Evolutionary conservation across 2,888 invertebrate genomes (phyloP).

Genomic region (Tetropium fuscum): DNA sequence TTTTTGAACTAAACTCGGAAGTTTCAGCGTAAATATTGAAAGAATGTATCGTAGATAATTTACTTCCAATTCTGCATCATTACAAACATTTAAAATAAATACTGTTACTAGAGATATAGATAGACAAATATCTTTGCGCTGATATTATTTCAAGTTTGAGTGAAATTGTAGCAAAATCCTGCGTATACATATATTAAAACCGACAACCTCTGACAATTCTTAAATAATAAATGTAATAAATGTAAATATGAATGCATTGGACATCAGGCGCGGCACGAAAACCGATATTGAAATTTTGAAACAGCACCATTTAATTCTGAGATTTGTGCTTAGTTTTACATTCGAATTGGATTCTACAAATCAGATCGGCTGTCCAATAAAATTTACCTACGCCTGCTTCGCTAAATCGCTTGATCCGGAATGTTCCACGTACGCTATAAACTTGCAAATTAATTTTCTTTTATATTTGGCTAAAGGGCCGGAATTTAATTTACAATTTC

Average conservation of each 20-base stretch:
- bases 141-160: too few species aligned
- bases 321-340: constrained; percentile 49
- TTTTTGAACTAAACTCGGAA: too few species aligned
- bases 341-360: constrained; percentile 46
- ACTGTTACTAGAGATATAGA: too few species aligned
- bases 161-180: too few species aligned
- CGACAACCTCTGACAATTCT: too few species aligned
- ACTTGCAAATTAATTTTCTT: constrained; percentile 2
- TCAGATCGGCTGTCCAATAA: constrained; percentile 52
- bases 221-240: too few species aligned
- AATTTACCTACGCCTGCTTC: constrained; percentile 51
- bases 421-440: constrained; percentile 26
- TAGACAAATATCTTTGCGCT: too few species aligned
- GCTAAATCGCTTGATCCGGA: constrained; percentile 45
- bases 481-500: not conserved
- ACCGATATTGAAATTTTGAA: constrained; percentile 41
- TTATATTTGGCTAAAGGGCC: not conserved
- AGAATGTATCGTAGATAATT: too few species aligned
- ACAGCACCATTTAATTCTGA: constrained; percentile 40
- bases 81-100: too few species aligned
- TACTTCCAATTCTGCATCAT: too few species aligned
- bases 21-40: too few species aligned
- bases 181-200: too few species aligned
- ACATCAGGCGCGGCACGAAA: constrained; percentile 4
- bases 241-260: constrained; percentile 7